These are phyloP conservation scores for Xanthia icteritia DNA, from an alignment of 2,888 invertebrate genomes.

Conservation along the genomic window DNA sequence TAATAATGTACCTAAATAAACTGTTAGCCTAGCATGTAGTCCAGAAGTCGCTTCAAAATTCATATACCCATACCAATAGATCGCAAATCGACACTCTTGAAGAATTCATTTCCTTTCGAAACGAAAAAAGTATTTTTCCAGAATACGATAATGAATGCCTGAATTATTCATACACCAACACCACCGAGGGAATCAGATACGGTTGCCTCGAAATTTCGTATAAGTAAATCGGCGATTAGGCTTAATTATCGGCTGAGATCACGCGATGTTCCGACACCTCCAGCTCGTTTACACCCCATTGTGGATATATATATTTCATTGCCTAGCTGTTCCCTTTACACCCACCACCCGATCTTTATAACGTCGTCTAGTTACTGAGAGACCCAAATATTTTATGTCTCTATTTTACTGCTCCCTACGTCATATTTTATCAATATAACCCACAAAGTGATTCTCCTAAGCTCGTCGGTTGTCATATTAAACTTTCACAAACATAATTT, in stretches of 20 bases:
- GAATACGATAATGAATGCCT: slow-evolving; percentile 68
- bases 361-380: slow-evolving; percentile 45
- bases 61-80: slow-evolving; percentile 64
- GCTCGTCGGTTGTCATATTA: slow-evolving; percentile 63
- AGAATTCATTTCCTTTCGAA: slow-evolving; percentile 69
- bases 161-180: slow-evolving; percentile 72
- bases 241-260: slow-evolving; percentile 61
- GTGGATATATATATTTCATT: slow-evolving; percentile 15
- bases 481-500: slow-evolving; percentile 60
- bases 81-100: slow-evolving; percentile 57
- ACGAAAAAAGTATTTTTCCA: slow-evolving; percentile 62
- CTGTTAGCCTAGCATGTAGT: slow-evolving; percentile 8
- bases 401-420: slow-evolving; percentile 56
- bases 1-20: slow-evolving; percentile 8
- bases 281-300: slow-evolving; percentile 50
- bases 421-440: slow-evolving; percentile 68
- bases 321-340: slow-evolving; percentile 35
- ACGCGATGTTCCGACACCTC: slow-evolving; percentile 34
- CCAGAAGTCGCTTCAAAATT: slow-evolving; percentile 52
- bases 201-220: slow-evolving; percentile 53
- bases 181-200: slow-evolving; percentile 58
- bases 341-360: slow-evolving; percentile 42
- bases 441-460: slow-evolving; percentile 54
- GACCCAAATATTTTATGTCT: slow-evolving; percentile 65
- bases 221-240: slow-evolving; percentile 59